Conservation (phyloP, 92 coral and sea anemone species). For the Pocillopora grandis region DNA sequence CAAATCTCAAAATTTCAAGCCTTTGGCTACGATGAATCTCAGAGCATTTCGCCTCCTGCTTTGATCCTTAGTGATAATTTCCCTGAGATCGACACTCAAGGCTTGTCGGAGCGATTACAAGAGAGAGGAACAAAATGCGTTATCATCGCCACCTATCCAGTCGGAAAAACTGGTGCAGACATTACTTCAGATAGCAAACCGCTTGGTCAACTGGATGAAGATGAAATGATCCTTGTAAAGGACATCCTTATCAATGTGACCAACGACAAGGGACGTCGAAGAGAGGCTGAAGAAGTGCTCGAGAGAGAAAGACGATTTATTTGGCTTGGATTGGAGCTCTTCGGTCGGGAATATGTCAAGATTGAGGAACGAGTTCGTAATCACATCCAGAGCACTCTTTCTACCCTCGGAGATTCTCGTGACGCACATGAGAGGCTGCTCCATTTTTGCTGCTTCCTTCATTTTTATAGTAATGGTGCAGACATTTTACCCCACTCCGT, state of each 20-base stretch:
- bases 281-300: conserved; percentile 53
- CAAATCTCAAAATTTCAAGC: conserved; percentile 46
- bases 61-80: conserved; percentile 51
- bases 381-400: conserved; percentile 48
- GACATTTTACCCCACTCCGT: conserved; percentile 45
- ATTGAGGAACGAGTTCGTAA: conserved; percentile 48
- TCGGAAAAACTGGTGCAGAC: conserved; percentile 15
- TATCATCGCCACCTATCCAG: conserved; percentile 49
- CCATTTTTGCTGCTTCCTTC: conserved; percentile 50
- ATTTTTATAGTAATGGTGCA: conserved; percentile 51
- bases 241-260: conserved; percentile 41
- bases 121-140: conserved; percentile 58
- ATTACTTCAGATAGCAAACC: conserved; percentile 22
- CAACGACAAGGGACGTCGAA: conserved; percentile 18
- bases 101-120: conserved; percentile 33
- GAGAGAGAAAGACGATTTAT: conserved; percentile 61
- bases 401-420: not conserved
- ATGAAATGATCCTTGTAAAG: conserved; percentile 48
- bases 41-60: conserved; percentile 33
- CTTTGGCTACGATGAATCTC: conserved; percentile 33
- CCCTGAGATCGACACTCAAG: conserved; percentile 19
- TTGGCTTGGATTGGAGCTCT: conserved; percentile 66
- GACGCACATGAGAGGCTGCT: conserved; percentile 42
- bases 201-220: conserved; percentile 47
- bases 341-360: conserved; percentile 56